Conservation (phyloP, 2,113 vertebrate species). For the Rhinoderma darwinii region DNA sequence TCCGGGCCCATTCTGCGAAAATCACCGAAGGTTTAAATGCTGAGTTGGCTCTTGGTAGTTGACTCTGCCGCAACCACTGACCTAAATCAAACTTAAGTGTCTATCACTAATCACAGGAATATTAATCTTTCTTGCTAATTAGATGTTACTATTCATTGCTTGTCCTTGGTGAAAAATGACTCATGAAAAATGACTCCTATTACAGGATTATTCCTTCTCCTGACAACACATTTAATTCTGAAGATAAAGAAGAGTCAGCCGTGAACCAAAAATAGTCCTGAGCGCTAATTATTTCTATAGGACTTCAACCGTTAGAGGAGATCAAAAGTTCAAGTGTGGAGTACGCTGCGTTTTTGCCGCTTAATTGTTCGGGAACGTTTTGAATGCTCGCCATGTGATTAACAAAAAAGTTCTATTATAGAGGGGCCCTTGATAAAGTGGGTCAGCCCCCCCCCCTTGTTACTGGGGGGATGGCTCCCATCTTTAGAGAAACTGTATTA, state of each 20-base stretch:
- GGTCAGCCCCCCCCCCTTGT: no score
- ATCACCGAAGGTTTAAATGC: conserved; percentile 40
- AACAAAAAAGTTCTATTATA: neutral
- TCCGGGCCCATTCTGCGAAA: conserved; percentile 1
- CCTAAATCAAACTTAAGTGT: conserved; percentile 53
- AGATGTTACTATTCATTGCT: conserved; percentile 47
- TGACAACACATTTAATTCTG: conserved; percentile 48
- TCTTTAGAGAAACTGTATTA: no score
- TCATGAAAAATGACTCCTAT: conserved; percentile 40
- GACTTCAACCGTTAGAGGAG: neutral
- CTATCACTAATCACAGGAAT: conserved; percentile 51
- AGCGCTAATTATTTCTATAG: conserved; percentile 16
- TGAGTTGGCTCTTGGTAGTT: conserved; percentile 22
- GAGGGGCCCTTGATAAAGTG: no score
- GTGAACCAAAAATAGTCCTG: conserved; percentile 36
- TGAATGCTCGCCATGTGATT: neutral
- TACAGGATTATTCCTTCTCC: conserved; percentile 51
- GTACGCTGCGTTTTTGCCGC: neutral
- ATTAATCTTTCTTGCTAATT: conserved; percentile 55
- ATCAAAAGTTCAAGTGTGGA: neutral
- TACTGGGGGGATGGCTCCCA: no score
- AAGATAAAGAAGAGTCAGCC: conserved; percentile 34
- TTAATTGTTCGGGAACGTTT: neutral
- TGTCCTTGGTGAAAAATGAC: conserved; percentile 55
- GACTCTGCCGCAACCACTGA: conserved; percentile 30